A percentile compares a stretch with the other conserved stretches of the same genome.
phyloP scores from a whole-genome alignment of 92 coral and sea anemone genomes.

The Actinernus sp. region DNA sequence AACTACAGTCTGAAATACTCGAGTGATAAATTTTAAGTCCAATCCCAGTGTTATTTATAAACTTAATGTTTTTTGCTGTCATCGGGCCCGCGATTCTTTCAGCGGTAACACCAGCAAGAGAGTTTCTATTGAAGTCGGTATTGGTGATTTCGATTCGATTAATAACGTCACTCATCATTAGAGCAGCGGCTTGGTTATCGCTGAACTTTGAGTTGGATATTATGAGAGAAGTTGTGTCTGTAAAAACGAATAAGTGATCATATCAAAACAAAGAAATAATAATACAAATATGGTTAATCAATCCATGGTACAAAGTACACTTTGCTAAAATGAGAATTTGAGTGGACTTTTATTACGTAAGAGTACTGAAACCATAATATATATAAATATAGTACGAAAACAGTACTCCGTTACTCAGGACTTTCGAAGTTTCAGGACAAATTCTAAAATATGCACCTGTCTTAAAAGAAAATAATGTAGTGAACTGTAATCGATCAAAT shows the following conservation, averaged over 20 bases:
- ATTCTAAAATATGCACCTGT: too few relatives aligned
- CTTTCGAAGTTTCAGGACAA: too few relatives aligned
- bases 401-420: too few relatives aligned
- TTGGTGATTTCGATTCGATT: constrained; percentile 14
- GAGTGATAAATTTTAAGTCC: constrained; percentile 16
- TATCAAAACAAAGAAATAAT: too few relatives aligned
- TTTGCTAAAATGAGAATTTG: too few relatives aligned
- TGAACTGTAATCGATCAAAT: too few relatives aligned
- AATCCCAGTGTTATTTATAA: constrained; percentile 20
- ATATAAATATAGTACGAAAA: too few relatives aligned
- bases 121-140: constrained; percentile 28
- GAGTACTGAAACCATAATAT: too few relatives aligned
- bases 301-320: too few relatives aligned
- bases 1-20: constrained; percentile 13
- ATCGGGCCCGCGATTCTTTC: constrained; percentile 30
- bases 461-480: too few relatives aligned
- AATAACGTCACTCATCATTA: constrained; percentile 13
- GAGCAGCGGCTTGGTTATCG: constrained; percentile 41
- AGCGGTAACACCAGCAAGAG: constrained; percentile 19
- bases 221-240: constrained; percentile 21
- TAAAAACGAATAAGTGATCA: constrained; percentile 5
- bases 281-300: not conserved
- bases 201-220: constrained; percentile 40
- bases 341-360: too few relatives aligned
- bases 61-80: not conserved